Percentiles rank a stretch among this genome's conserved stretches.
Conservation (phyloP, 2,113 vertebrate species). For the Megaceryle maxima region DNA sequence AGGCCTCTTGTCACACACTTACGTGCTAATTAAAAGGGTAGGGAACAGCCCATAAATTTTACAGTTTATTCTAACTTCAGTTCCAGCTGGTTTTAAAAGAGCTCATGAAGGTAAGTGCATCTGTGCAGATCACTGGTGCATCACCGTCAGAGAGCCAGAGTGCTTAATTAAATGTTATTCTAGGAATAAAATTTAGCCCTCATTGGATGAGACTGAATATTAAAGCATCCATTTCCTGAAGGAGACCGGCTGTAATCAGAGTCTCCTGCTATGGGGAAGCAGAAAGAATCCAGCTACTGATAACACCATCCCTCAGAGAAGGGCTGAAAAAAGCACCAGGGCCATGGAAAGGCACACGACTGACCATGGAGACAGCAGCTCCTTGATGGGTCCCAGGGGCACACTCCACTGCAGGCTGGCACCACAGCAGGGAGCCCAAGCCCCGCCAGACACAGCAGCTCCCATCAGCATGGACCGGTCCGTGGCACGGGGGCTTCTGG, state of each 20-base stretch:
- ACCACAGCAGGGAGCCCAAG: neutral
- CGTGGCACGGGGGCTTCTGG: neutral
- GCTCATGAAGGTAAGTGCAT: constrained; percentile 69
- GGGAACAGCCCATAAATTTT: constrained; percentile 70
- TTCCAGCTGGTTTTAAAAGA: constrained; percentile 65
- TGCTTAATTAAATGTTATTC: constrained; percentile 88
- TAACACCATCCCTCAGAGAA: neutral
- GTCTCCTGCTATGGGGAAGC: neutral
- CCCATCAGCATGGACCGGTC: accelerated
- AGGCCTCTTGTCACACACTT: neutral
- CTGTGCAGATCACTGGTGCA: constrained; percentile 76
- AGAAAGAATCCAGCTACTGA: neutral
- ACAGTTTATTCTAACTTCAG: constrained; percentile 52
- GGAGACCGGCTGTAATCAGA: constrained; percentile 75
- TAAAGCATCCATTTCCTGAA: constrained; percentile 75
- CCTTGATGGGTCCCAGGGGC: accelerated
- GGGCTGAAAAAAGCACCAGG: accelerated
- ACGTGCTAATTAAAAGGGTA: constrained; percentile 2
- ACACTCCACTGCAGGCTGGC: accelerated
- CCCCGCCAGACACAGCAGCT: neutral
- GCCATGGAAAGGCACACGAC: neutral
- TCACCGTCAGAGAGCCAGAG: constrained; percentile 64
- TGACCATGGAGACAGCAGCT: neutral
- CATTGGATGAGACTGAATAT: constrained; percentile 69
- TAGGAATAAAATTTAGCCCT: constrained; percentile 74